Evolutionary conservation across 2,113 vertebrate species (phyloP).

Genomic region (Pseudonaja textilis): DNA sequence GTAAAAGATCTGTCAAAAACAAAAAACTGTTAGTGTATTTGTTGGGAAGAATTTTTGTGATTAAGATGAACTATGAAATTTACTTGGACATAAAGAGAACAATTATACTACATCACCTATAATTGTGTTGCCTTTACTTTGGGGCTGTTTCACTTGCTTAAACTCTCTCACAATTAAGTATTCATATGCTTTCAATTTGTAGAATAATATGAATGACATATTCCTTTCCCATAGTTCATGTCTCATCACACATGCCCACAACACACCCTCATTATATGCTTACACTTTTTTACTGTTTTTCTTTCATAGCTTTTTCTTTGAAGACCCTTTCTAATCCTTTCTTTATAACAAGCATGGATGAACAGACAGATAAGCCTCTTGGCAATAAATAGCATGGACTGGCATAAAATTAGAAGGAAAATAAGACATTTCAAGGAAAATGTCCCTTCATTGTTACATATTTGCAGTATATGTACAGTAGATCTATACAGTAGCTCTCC

Average conservation of each 20-base stretch:
- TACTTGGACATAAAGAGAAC: not conserved
- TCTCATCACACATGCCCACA: no score
- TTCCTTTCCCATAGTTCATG: not conserved
- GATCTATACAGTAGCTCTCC: not conserved
- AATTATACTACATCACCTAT: not conserved
- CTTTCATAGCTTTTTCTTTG: not conserved
- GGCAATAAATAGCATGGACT: constrained; percentile 26
- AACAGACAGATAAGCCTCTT: constrained; percentile 40
- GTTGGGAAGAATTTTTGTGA: no score
- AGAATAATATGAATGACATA: not conserved
- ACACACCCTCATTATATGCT: no score
- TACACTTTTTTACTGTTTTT: not conserved
- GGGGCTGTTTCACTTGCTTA: not conserved
- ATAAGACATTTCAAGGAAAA: constrained; percentile 28
- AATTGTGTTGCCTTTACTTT: not conserved
- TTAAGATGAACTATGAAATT: not conserved
- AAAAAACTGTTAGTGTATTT: no score
- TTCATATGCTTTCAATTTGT: not conserved
- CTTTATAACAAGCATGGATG: constrained; percentile 32
- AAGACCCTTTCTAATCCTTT: constrained; percentile 16
- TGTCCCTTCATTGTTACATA: not conserved
- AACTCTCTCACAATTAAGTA: not conserved
- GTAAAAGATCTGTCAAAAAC: no score
- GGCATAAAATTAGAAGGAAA: constrained; percentile 36
- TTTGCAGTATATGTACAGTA: not conserved